Percentiles rank a stretch among this genome's conserved stretches.
phyloP scores from a whole-genome alignment of 2,888 invertebrate species.

The Plagiodera versicolora region DNA sequence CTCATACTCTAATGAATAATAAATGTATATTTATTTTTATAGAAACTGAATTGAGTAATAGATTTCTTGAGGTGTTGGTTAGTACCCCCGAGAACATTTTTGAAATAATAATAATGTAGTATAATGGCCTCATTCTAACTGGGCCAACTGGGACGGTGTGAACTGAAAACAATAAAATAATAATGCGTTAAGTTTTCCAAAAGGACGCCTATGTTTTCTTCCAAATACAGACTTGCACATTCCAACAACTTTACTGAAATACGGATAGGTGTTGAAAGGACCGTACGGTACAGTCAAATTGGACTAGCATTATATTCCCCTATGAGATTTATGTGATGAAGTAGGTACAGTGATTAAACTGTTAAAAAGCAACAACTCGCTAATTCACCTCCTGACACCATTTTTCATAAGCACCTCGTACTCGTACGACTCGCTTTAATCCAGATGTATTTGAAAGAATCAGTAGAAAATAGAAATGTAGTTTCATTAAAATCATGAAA shows the following conservation, averaged over 20 bases:
- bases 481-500: no score
- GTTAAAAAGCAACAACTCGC: conserved; percentile 25
- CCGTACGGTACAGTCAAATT: conserved; percentile 27
- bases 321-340: conserved; percentile 19
- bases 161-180: no score
- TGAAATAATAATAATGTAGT: no score
- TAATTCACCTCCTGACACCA: conserved; percentile 17
- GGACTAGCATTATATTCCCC: conserved; percentile 18
- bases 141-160: no score
- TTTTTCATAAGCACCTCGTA: conserved; percentile 15
- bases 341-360: conserved; percentile 23
- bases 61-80: no score
- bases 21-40: no score
- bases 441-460: neutral
- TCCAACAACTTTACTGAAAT: conserved; percentile 22
- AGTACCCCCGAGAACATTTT: no score
- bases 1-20: no score
- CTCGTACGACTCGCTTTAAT: conserved; percentile 12
- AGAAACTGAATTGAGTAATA: no score
- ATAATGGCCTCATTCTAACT: no score
- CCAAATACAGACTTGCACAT: conserved; percentile 21
- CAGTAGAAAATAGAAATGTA: no score
- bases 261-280: conserved; percentile 31
- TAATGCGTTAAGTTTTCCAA: no score
- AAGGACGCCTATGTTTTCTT: conserved; percentile 10